Evolutionary conservation across 2,797 vertebrate genomes (phyloP).

Genomic region (Chaetophractus vellerosus): DNA sequence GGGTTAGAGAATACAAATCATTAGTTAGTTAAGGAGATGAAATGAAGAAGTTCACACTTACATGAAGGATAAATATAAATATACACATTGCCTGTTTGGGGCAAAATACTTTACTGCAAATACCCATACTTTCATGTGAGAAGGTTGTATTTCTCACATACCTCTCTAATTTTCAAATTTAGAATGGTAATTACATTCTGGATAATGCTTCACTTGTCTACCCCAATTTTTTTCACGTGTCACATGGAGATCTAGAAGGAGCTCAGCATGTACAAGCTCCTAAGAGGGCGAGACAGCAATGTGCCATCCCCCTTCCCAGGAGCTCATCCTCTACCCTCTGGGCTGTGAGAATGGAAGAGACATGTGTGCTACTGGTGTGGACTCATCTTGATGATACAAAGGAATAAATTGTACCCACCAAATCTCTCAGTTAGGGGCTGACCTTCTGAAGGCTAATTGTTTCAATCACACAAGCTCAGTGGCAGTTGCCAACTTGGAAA

Average conservation of each 20-base stretch:
- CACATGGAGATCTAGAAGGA: background rate
- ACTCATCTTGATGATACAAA: background rate
- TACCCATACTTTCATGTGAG: slow-evolving; percentile 19
- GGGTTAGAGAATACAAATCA: background rate
- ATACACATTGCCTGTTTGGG: background rate
- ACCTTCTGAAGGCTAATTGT: background rate
- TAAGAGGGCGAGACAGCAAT: background rate
- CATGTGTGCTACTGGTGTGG: background rate
- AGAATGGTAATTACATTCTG: background rate
- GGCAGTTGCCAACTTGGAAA: background rate
- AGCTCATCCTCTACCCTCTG: background rate
- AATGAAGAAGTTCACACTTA: slow-evolving; percentile 34
- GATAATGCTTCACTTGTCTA: slow-evolving; percentile 15
- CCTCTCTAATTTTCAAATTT: slow-evolving; percentile 23
- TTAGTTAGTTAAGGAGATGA: background rate
- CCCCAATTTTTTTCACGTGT: background rate
- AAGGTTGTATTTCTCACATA: slow-evolving; percentile 25
- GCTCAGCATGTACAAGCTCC: background rate
- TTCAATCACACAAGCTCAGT: background rate
- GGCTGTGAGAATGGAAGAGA: background rate
- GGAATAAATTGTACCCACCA: background rate
- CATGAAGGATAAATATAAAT: background rate
- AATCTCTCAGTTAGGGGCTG: background rate
- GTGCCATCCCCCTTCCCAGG: background rate
- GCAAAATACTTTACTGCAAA: background rate